Conservation (phyloP, 2,888 invertebrate genomes). For the Aspidiotus destructor region DNA sequence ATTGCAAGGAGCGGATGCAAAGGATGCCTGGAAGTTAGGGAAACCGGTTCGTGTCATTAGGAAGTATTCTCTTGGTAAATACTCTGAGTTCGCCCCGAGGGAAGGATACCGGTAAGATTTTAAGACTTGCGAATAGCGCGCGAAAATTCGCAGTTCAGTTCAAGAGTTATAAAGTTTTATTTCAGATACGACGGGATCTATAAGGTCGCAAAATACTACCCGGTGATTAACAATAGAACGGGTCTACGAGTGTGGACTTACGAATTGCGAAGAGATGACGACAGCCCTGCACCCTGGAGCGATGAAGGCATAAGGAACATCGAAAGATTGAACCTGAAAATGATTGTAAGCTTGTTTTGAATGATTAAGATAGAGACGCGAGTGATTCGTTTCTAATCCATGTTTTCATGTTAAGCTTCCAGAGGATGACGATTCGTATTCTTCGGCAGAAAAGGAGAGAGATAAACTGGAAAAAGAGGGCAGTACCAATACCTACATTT, state of each 20-base stretch:
- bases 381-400: too few relatives aligned
- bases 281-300: slow-evolving; percentile 70
- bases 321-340: slow-evolving; percentile 44
- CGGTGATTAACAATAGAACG: slow-evolving; percentile 58
- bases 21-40: slow-evolving; percentile 57
- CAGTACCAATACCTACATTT: too few relatives aligned
- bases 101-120: slow-evolving; percentile 52
- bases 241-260: slow-evolving; percentile 75
- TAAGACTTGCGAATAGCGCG: background rate
- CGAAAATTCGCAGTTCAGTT: background rate
- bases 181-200: slow-evolving; percentile 74
- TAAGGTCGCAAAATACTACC: slow-evolving; percentile 75
- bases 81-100: slow-evolving; percentile 64
- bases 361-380: too few relatives aligned
- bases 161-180: slow-evolving; percentile 26
- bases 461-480: too few relatives aligned
- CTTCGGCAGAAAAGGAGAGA: too few relatives aligned
- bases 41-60: slow-evolving; percentile 70
- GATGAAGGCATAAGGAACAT: slow-evolving; percentile 51
- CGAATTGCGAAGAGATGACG: slow-evolving; percentile 64
- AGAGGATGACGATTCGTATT: too few relatives aligned
- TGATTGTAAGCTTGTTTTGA: slow-evolving; percentile 40
- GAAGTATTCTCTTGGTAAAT: slow-evolving; percentile 55
- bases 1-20: slow-evolving; percentile 57
- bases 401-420: too few relatives aligned